Evolutionary conservation across 2,888 invertebrate species (phyloP), one percentile per base, ranked within the genome.

Genomic region (Clistopyga incitator): DNA sequence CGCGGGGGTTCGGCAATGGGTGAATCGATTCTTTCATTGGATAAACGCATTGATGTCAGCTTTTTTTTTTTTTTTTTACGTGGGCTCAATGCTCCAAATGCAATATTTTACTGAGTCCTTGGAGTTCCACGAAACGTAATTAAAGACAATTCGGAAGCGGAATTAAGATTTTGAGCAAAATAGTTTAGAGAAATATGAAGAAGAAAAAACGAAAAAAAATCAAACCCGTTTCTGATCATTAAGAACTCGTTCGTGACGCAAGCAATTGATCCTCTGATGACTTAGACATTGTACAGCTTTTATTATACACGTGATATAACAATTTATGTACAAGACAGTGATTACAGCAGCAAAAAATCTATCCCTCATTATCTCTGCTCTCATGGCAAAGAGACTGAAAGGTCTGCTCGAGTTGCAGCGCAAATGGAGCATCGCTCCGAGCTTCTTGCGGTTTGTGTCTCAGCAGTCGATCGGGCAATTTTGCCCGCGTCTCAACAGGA

Each of bases 1-100:
- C 78, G 79, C 61, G 78, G 52, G 79, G 77, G 82, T 74, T 77
- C 72, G 42, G 67, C 65, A 84, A 74, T 82, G 78, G 79, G 78
- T 84, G 82, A 85, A 86, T 87, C 87, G 86, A 87, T 87, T 74
- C 78, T 83, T 80, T 85, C 84, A 86, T 87, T 86, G 77, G 83
- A 86, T 85, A 85, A 86, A 85, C 78, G 74, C 78, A 84, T 81
- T 68, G 56, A 79, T 70, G 13, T 59, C 45, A 47, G 68, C 45
- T 13, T 34, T 81, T 34, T 77, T 15, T 34, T 50, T 64, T 65
- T 13, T 34, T 81, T 34, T 77, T 15, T 34, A 54, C 67, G 70
- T 71, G 70, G 78, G 45, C 23, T 59, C 6, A 65, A 50, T 52
- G 42, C 65, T 59, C 72, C 78, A 74, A 74, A 67, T 67, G 54